Conservation (phyloP, 2,888 invertebrate species). For the Spilarctia lutea region DNA sequence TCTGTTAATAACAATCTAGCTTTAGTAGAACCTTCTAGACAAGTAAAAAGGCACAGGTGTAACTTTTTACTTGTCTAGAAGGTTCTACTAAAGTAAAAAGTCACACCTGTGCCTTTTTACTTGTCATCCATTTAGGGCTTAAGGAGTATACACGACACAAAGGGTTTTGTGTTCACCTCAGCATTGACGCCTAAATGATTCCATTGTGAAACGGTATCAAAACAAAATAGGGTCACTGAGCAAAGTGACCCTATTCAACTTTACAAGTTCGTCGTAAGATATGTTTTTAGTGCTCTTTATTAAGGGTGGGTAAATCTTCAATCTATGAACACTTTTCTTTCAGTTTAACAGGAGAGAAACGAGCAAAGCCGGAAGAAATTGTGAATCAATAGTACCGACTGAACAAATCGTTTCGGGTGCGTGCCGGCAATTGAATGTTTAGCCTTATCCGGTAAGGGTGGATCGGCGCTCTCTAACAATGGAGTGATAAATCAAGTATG, state of each 20-base stretch:
- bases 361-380: constrained; percentile 65
- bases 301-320: not conserved
- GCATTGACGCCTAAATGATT: not conserved
- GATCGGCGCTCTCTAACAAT: constrained; percentile 82
- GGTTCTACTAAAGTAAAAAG: no score
- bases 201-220: not conserved
- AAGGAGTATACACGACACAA: not conserved
- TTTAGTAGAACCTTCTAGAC: no score
- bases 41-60: no score
- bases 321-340: not conserved
- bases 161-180: not conserved
- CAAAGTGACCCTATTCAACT: not conserved
- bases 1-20: constrained; percentile 15
- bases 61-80: no score
- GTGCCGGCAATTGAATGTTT: constrained; percentile 85
- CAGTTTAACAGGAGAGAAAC: constrained; percentile 5
- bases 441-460: constrained; percentile 82
- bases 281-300: not conserved
- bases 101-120: not conserved
- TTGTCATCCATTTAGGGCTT: not conserved
- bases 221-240: no score
- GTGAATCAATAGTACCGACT: constrained; percentile 76
- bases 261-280: not conserved
- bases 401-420: constrained; percentile 82
- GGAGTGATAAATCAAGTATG: constrained; percentile 86